Conservation (phyloP, 2,113 vertebrate genomes). For the Emydura subglobosa region DNA sequence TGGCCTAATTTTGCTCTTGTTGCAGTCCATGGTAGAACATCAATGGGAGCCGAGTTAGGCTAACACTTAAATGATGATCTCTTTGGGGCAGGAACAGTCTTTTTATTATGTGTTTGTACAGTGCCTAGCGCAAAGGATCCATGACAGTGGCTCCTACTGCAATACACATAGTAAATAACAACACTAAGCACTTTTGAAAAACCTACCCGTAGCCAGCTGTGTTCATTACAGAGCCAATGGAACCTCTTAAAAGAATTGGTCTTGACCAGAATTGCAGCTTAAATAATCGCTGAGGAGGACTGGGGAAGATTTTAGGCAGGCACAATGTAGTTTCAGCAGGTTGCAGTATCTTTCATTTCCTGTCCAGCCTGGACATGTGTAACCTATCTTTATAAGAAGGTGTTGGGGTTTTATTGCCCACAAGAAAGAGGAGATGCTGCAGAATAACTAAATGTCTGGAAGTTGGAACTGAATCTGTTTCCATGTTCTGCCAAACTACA, state of each 20-base stretch:
- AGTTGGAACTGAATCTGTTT: neutral
- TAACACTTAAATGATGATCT: neutral
- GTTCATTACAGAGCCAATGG: neutral
- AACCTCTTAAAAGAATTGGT: neutral
- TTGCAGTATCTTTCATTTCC: neutral
- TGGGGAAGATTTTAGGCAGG: neutral
- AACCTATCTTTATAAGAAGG: rapidly evolving
- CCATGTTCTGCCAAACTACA: constrained; percentile 44
- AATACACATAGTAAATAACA: neutral
- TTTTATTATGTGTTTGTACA: neutral
- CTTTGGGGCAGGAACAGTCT: too few species aligned
- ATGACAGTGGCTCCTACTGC: neutral
- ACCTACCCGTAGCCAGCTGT: too few species aligned
- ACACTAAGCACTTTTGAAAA: neutral
- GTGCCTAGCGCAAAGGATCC: neutral
- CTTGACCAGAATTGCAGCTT: neutral
- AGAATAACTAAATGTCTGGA: rapidly evolving
- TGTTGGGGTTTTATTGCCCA: neutral
- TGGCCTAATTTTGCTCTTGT: neutral
- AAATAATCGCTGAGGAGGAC: rapidly evolving
- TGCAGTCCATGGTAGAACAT: neutral
- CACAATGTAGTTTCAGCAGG: rapidly evolving
- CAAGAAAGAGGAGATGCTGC: rapidly evolving
- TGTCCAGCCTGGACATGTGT: rapidly evolving
- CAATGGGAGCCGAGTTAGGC: neutral